Conservation (phyloP, 2,113 vertebrate genomes). For the Morone saxatilis region DNA sequence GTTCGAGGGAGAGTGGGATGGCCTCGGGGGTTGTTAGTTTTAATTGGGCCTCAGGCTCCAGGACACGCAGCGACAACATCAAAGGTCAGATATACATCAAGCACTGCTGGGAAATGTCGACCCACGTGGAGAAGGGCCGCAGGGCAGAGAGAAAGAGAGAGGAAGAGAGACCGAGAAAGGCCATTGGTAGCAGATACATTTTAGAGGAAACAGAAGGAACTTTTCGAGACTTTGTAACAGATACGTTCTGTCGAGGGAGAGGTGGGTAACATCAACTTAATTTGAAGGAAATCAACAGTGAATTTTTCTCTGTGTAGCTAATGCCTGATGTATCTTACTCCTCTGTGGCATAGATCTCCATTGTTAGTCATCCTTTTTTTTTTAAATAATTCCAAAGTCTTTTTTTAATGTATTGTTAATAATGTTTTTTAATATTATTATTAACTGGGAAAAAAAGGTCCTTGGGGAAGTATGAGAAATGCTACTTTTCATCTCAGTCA, state of each 20-base stretch:
- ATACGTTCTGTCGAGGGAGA: constrained; percentile 1
- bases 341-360: neutral
- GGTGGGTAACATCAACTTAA: neutral
- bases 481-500: neutral
- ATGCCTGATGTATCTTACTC: neutral
- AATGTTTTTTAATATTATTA: neutral
- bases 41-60: constrained; percentile 83
- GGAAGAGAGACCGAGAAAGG: constrained; percentile 37
- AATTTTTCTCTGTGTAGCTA: neutral
- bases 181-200: constrained; percentile 32
- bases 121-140: constrained; percentile 58
- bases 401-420: neutral
- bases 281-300: neutral
- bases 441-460: neutral
- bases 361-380: too few species aligned
- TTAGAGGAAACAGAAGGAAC: constrained; percentile 13
- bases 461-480: neutral
- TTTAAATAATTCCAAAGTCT: neutral
- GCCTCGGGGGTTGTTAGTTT: constrained; percentile 80
- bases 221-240: constrained; percentile 8
- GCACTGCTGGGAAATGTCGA: constrained; percentile 79
- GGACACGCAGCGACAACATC: constrained; percentile 83
- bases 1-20: constrained; percentile 37
- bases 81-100: constrained; percentile 90
- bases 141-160: constrained; percentile 33